phyloP scores from a whole-genome alignment of 2,113 vertebrate species.

The Gobiocypris rarus region DNA sequence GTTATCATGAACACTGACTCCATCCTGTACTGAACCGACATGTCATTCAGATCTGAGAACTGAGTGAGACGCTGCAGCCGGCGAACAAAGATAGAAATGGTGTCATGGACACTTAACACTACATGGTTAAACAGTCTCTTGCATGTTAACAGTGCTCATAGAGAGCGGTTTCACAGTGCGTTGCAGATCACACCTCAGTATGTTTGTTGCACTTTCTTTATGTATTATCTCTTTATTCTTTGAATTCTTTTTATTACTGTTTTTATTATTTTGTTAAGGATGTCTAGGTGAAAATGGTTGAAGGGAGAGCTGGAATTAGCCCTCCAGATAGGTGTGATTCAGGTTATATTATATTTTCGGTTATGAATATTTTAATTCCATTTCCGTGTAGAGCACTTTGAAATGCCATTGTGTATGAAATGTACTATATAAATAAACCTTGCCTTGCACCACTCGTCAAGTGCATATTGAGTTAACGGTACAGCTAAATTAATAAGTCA shows the following conservation, averaged over 20 bases:
- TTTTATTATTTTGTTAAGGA: no score
- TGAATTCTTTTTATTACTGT: no score
- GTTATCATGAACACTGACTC: constrained; percentile 15
- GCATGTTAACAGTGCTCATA: not conserved
- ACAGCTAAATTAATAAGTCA: not conserved
- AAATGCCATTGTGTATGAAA: no score
- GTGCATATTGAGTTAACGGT: not conserved
- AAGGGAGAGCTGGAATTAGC: no score
- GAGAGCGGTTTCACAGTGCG: not conserved
- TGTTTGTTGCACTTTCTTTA: not conserved
- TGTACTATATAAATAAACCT: no score
- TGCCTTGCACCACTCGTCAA: not conserved
- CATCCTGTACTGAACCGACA: constrained; percentile 24
- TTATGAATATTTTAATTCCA: no score
- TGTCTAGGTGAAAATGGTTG: no score
- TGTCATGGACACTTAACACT: not conserved
- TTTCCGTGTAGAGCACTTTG: no score
- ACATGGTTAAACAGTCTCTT: no score
- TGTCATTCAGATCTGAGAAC: not conserved
- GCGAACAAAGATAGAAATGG: constrained; percentile 16
- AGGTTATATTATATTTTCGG: no score
- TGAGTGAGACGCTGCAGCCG: not conserved
- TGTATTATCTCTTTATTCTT: no score
- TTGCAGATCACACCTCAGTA: not conserved
- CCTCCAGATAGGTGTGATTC: no score